Base-by-base conservation (phyloP, 1,140 invertebrate species). In the Notospermus geniculatus region DNA sequence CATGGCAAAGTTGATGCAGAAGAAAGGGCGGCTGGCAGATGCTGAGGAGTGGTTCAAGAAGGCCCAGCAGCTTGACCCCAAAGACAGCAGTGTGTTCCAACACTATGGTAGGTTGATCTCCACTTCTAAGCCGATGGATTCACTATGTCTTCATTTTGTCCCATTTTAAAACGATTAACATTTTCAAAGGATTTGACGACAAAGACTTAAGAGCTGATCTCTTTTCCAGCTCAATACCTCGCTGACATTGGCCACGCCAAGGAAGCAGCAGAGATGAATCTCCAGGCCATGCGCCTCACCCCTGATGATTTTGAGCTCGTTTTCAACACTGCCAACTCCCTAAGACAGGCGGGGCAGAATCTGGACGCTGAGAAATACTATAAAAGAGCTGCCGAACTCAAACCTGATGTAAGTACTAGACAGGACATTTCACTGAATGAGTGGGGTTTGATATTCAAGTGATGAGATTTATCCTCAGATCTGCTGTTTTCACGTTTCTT, bases 41-140 rank as follows among this genome's bases (percentile, higher is more conserved):
- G 93, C 93, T 2, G 93, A 95, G 79, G 85, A 88, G 73, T 93
- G 91, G 91, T 95, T 94, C 76, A 83, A 90, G 71, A 89, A 89
- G 73, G 93, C 93, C 1, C 84, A 91, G 64, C 83, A 85, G 63
- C 81, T 96, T 62, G 91, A 91, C 41, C 91, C 93, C 1, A 84
- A 88, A 50, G 91, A 95, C 76, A 87, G 90, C 0, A 87, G 86
- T 63, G 90, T 91, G 19, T 88, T 90, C 78, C 88, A 92, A 78
- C 90, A 93, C 81, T 92, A 91, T 76, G 91, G 91, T 92, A 82
- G 84, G 85, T 81, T 57, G 15, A 36, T n/a, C n/a, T n/a, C n/a
- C n/a, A n/a, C n/a, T n/a, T n/a, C n/a, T n/a, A n/a, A n/a, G n/a
- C n/a, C n/a, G n/a, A n/a, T n/a, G n/a, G n/a, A 15, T 36, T 36